These are phyloP conservation scores for Cacatua alba DNA, from an alignment of 2,113 vertebrate genomes.

Conservation along the genomic window DNA sequence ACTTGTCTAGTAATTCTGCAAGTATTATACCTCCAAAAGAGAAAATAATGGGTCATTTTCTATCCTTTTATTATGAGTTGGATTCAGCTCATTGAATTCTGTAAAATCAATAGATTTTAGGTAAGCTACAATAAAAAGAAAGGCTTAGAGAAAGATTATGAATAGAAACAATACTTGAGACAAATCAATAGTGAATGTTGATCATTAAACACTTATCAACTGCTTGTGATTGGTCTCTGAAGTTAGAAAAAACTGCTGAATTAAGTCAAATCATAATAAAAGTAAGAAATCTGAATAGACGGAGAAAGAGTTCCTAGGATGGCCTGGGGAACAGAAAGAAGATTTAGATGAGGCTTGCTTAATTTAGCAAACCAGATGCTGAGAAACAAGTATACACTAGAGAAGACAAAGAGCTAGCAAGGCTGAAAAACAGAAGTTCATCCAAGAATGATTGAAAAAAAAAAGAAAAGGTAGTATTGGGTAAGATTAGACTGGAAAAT, in stretches of 20 bases:
- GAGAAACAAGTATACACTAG: no score
- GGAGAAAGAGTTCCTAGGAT: neutral
- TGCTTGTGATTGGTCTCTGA: neutral
- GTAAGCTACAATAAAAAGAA: neutral
- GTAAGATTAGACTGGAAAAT: slow-evolving; percentile 17
- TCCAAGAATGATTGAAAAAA: neutral
- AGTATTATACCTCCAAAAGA: neutral
- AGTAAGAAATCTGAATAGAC: neutral
- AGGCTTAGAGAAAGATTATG: neutral
- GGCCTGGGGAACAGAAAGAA: neutral
- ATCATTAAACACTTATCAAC: neutral
- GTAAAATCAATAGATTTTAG: neutral
- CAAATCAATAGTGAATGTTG: neutral
- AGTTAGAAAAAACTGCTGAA: neutral
- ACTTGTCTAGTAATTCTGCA: neutral
- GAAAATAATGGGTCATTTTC: neutral
- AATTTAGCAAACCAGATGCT: slow-evolving; percentile 1
- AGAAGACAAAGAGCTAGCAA: neutral
- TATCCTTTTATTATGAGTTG: neutral
- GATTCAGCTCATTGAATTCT: neutral
- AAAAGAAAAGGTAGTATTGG: neutral
- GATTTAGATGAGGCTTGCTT: neutral
- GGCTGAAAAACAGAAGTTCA: neutral
- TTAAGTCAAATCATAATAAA: neutral
- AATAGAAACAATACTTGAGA: neutral